Percentiles rank a stretch among this genome's conserved stretches.
These are phyloP conservation scores for Eurystomus gularis DNA, from an alignment of 2,113 vertebrate genomes.

Conservation along the genomic window DNA sequence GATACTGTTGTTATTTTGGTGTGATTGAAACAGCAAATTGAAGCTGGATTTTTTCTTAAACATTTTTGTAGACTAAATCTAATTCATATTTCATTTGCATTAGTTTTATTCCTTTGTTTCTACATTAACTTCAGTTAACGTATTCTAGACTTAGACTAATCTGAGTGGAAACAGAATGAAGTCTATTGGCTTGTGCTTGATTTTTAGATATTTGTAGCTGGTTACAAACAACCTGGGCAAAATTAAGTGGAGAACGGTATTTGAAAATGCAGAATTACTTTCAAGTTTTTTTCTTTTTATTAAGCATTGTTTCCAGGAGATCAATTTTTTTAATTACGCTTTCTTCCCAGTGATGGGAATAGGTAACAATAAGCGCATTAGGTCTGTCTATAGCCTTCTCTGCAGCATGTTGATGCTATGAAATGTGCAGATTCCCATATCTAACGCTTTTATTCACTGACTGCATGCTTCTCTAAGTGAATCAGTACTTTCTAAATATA, in stretches of 20 bases:
- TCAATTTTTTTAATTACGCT: slow-evolving; percentile 56
- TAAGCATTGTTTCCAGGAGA: slow-evolving; percentile 57
- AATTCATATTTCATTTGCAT: background rate
- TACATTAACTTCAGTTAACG: background rate
- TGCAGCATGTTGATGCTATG: background rate
- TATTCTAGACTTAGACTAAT: background rate
- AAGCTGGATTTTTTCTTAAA: background rate
- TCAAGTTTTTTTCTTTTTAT: background rate
- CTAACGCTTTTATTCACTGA: background rate
- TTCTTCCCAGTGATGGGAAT: background rate
- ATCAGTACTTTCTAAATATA: background rate
- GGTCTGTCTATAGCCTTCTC: background rate
- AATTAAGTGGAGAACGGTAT: slow-evolving; percentile 47
- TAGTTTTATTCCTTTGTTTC: background rate
- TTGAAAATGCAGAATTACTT: slow-evolving; percentile 49
- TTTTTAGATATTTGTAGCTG: slow-evolving; percentile 5
- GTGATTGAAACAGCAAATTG: background rate
- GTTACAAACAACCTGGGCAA: slow-evolving; percentile 32
- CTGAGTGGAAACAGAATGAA: background rate
- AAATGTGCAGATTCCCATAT: background rate
- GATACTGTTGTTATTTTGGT: background rate
- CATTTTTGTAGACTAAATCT: background rate
- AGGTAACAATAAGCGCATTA: background rate
- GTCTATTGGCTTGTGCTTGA: background rate
- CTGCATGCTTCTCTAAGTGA: background rate